These are phyloP conservation scores for western clawed frog (Xenopus tropicalis) DNA, from an alignment of 2,113 vertebrate genomes.

Conservation along the genomic window UCB_Xtro_10.0 CM004443.2:170008001-170008500, in stretches of 20 bases:
- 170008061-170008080: too few relatives aligned
- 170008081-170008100: too few relatives aligned
- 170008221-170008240: slow-evolving; percentile 43
- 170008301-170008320: slow-evolving; percentile 30
- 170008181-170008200: slow-evolving; percentile 36
- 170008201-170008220: slow-evolving; percentile 27
- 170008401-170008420: too few relatives aligned
- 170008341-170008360: slow-evolving; percentile 3
- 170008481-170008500: too few relatives aligned
- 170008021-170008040: too few relatives aligned
- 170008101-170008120: too few relatives aligned
- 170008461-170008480: too few relatives aligned
- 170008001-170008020: too few relatives aligned
- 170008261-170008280: slow-evolving; percentile 43
- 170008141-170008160: background rate
- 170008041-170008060: too few relatives aligned
- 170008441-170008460: too few relatives aligned
- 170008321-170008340: slow-evolving; percentile 4
- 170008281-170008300: slow-evolving; percentile 27
- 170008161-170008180: slow-evolving; percentile 16
- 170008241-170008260: slow-evolving; percentile 25
- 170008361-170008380: background rate
- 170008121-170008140: too few relatives aligned
- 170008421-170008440: background rate
- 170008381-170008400: background rate